Conservation (phyloP, 2,113 vertebrate species). For the Leptobrachium ailaonicum region DNA sequence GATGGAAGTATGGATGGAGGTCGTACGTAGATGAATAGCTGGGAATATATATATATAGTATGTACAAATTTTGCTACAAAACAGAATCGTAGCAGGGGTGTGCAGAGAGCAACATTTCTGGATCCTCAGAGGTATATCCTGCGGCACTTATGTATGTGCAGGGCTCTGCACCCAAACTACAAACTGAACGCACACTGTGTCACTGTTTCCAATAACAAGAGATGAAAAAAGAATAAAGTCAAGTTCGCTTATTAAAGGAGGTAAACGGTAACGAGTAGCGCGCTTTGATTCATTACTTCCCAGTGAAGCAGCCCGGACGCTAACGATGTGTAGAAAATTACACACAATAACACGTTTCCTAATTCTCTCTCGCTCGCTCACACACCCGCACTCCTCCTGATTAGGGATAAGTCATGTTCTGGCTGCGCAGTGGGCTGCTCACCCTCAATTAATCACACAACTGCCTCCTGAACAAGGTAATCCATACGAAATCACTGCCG, state of each 20-base stretch:
- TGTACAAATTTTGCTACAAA: too few species aligned
- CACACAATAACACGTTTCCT: slow-evolving; percentile 36
- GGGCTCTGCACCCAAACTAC: too few species aligned
- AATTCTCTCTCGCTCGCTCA: not conserved
- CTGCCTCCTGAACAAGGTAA: slow-evolving; percentile 10
- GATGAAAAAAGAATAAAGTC: slow-evolving; percentile 8
- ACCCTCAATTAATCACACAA: slow-evolving; percentile 32
- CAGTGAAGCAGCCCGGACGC: slow-evolving; percentile 33
- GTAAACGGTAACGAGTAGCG: slow-evolving; percentile 18
- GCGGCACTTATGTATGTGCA: too few species aligned
- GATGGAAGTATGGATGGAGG: too few species aligned
- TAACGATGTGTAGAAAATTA: slow-evolving; percentile 36
- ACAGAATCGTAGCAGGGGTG: too few species aligned
- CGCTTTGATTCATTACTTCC: slow-evolving; percentile 42
- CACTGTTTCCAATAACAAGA: too few species aligned
- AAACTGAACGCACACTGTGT: too few species aligned
- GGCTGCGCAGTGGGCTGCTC: slow-evolving; percentile 15
- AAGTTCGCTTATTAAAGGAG: slow-evolving; percentile 24
- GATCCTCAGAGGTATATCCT: too few species aligned
- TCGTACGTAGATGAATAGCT: too few species aligned
- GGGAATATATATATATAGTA: too few species aligned
- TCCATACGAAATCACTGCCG: not conserved
- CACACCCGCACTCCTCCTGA: slow-evolving; percentile 14
- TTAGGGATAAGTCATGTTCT: slow-evolving; percentile 15
- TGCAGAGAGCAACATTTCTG: too few species aligned